Base-by-base conservation (phyloP, 1,140 invertebrate species). In the Chrysopa pallens region DNA sequence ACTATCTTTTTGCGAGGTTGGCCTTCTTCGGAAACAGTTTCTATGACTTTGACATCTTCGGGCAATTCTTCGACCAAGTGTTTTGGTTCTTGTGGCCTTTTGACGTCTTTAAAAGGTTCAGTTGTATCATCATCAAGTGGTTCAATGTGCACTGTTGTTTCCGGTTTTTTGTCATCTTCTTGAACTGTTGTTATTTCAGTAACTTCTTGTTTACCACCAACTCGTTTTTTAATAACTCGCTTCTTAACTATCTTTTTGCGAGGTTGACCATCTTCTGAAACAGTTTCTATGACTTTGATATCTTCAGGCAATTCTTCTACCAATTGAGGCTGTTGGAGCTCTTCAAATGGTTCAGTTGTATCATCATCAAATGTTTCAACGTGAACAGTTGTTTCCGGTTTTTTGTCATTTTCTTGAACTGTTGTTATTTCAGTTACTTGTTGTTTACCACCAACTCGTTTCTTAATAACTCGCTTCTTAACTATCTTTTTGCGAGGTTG, bases 211-310 rank as follows among this genome's bases (percentile, higher is more conserved):
- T 49, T 51, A 28, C 40, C 44, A 12, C 42, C 41, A 28, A 52
- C 13, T 36, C 49, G 39, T 44, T 51, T 49, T 43, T 44, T 44
- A 27, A 49, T 48, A 4, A 58, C 44, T 7, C 55, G 47, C 29
- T 42, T 49, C 23, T 38, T 49, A 40, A 53, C 23, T 5, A 39
- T 23, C 11, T 2, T 42, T 37, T 42, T 33, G 6, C 9, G 14
- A 3, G 29, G 29, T 7, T 7, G 6, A 11, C 29, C 29, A 12
- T 50, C 46, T 11, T 52, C 50, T 41, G 40, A 51, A 45, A 52
- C 52, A 9, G 6, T 1, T 17, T 40, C 47, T 52, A 17, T 49
- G 42, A 0, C 46, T 52, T 23, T 42, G 43, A 3, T 50, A 52
- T 46, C 38, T 29, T 44, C 43, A 15, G 48, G 46, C 1, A 42